Base-by-base conservation (phyloP, 2,888 invertebrate genomes). In the Lepidocyrtinus sp. region DNA sequence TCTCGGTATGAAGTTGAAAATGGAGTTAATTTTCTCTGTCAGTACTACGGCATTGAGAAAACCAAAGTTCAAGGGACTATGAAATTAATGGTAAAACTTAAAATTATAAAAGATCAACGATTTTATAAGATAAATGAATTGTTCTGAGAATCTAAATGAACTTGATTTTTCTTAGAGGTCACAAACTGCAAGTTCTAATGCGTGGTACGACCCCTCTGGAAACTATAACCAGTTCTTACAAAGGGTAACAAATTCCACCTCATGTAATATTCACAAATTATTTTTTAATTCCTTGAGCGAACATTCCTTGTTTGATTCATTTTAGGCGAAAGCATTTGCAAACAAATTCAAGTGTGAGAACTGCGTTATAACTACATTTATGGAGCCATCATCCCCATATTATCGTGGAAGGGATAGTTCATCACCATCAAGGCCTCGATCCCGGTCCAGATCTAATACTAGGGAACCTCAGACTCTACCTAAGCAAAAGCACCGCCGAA, bases 1-100 rank as follows among this genome's bases (percentile, higher is more conserved):
- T 77, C 77, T 1, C 65, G 77, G 27, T 74, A 50, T 46, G 65
- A 74, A 36, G 27, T 74, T 59, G 67, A 67, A 15, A 59, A 67
- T 12, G 65, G 65, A 15, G 17, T 74, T 1, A 67, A 74, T 15
- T 74, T 74, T 22, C 67, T 74, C 1, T 74, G 74, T 21, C 36
- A 74, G 19, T 67, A 21, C 19, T 74, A 74, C 17, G 74, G 67
- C 9, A 74, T 74, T 74, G 17, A 59, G 0, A 45, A 5, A 36
- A 59, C 36, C 15, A 27, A 36, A 22, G 65, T 67, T 1, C 5
- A 25, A 7, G 65, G 65, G 1, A 67, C 65, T n/a, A n/a, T n/a
- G n/a, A n/a, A n/a, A n/a, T n/a, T n/a, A n/a, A n/a, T n/a, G n/a
- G n/a, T n/a, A n/a, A n/a, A n/a, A 5, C 45, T 45, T 45, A 36